phyloP scores from a whole-genome alignment of 2,113 vertebrate genomes.

The Zeus faber region DNA sequence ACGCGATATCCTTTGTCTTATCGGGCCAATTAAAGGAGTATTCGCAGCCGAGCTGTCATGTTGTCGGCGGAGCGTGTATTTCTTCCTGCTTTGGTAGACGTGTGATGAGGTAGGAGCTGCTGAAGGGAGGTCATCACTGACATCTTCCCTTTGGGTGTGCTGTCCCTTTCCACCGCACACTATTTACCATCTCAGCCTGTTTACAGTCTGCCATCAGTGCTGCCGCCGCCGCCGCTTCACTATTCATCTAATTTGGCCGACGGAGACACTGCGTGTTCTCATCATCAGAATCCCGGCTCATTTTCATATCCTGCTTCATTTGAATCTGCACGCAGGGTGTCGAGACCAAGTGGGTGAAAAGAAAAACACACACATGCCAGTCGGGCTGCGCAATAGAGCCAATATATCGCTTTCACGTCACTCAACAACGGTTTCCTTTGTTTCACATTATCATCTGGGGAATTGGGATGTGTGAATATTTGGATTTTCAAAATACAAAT shows the following conservation, averaged over 20 bases:
- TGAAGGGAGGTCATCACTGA: slow-evolving; percentile 3
- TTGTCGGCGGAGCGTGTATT: background rate
- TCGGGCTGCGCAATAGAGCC: background rate
- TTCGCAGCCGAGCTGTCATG: no score
- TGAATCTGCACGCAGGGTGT: slow-evolving; percentile 5
- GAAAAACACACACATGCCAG: slow-evolving; percentile 3
- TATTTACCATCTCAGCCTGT: slow-evolving; percentile 40
- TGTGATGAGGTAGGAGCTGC: no score
- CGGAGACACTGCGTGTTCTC: slow-evolving; percentile 26
- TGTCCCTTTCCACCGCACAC: slow-evolving; percentile 22
- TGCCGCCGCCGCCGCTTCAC: slow-evolving; percentile 41
- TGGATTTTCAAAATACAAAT: no score
- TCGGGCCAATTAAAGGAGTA: no score
- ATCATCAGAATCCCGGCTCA: slow-evolving; percentile 36
- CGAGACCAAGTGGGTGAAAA: background rate
- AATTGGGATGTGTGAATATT: no score
- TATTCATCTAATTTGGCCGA: slow-evolving; percentile 40
- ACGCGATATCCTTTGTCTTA: no score
- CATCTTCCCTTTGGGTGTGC: slow-evolving; percentile 22
- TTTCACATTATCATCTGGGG: no score
- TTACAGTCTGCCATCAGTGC: slow-evolving; percentile 42
- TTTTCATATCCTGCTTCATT: slow-evolving; percentile 23
- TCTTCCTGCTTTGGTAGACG: background rate
- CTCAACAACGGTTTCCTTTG: no score
- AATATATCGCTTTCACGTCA: no score